Conservation (phyloP, 1,140 invertebrate species). For the Venustaconcha ellipsiformis region DNA sequence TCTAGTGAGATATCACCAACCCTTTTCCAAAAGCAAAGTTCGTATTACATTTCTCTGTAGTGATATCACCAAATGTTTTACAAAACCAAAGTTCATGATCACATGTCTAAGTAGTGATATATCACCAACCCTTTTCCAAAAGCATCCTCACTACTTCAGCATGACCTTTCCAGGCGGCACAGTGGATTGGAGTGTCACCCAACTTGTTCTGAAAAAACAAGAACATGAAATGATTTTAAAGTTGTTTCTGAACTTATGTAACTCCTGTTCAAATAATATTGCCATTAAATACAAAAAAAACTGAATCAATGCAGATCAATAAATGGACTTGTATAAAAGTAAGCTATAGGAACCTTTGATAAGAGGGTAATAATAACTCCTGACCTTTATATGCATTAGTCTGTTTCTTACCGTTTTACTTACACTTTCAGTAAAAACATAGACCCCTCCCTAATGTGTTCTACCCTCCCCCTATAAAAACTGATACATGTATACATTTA, state of each 20-base stretch:
- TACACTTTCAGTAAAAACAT: too few species aligned
- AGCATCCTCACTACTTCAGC: conserved; percentile 66
- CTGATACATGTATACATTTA: too few species aligned
- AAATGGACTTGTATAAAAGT: conserved; percentile 60
- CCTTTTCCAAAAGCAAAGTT: too few species aligned
- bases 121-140: conserved; percentile 62
- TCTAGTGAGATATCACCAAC: too few species aligned
- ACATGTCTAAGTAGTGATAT: neutral
- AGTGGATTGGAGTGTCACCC: conserved; percentile 73
- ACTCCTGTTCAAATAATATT: conserved; percentile 2
- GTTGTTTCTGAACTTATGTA: neutral
- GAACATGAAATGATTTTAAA: conserved; percentile 1
- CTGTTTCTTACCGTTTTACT: too few species aligned
- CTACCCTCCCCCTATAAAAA: too few species aligned
- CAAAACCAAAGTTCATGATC: neutral
- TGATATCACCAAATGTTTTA: too few species aligned
- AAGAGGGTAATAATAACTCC: neutral
- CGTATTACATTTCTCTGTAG: too few species aligned
- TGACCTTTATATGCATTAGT: neutral
- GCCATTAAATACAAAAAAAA: neutral
- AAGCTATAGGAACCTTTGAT: neutral
- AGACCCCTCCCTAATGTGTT: too few species aligned
- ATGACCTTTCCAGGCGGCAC: conserved; percentile 72
- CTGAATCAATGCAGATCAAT: conserved; percentile 70
- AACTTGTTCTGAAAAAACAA: conserved; percentile 64